Evolutionary conservation across 2,113 vertebrate genomes (phyloP).

Genomic region (Scortum barcoo): DNA sequence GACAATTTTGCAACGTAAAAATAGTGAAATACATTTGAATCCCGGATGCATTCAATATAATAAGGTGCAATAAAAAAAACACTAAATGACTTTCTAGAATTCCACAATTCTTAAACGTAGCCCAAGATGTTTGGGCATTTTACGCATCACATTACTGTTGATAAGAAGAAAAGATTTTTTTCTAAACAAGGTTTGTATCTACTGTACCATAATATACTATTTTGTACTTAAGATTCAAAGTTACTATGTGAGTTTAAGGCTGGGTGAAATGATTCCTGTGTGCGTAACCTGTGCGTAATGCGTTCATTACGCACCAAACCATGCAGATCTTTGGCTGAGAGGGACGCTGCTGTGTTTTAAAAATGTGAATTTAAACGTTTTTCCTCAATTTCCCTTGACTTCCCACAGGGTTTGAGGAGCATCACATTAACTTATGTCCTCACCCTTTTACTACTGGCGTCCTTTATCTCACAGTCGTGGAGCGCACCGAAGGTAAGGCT

Average conservation of each 20-base stretch:
- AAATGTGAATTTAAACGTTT: neutral
- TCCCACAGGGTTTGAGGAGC: slow-evolving; percentile 81
- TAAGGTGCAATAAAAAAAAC: neutral
- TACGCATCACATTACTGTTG: neutral
- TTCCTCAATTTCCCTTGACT: neutral
- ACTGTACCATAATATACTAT: neutral
- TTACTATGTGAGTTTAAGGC: neutral
- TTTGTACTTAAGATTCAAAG: neutral
- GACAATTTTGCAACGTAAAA: neutral
- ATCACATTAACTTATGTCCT: slow-evolving; percentile 72
- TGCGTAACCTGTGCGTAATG: neutral
- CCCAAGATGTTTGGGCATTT: neutral
- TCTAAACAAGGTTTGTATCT: neutral
- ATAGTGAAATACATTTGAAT: neutral
- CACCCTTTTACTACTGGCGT: slow-evolving; percentile 83
- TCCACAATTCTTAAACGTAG: neutral
- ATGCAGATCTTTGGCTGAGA: neutral
- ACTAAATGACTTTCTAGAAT: neutral
- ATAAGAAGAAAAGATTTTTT: too few relatives aligned
- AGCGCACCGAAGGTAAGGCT: slow-evolving; percentile 87
- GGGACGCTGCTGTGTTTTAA: neutral
- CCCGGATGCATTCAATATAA: too few relatives aligned
- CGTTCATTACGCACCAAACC: neutral
- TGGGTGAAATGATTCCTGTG: neutral
- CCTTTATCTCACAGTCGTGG: slow-evolving; percentile 81